Evolutionary conservation across 1,140 invertebrate genomes (phyloP).

Genomic region (Anthonomus grandis): DNA sequence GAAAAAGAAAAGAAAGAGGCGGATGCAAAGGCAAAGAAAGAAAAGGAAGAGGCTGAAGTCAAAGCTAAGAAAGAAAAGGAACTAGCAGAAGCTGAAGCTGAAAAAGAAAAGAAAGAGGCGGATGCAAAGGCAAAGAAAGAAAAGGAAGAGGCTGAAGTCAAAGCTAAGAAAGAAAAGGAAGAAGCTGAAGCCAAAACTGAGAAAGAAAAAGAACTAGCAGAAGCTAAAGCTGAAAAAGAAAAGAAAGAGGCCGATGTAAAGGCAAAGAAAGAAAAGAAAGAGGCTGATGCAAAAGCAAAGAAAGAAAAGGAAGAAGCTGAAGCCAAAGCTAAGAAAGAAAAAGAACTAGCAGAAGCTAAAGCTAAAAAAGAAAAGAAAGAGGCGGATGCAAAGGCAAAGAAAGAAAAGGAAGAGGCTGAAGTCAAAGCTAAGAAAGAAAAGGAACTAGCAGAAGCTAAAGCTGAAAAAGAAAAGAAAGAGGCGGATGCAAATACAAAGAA

Average conservation of each 20-base stretch:
- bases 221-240: slow-evolving; percentile 27
- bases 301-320: slow-evolving; percentile 25
- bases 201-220: slow-evolving; percentile 29
- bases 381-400: slow-evolving; percentile 33
- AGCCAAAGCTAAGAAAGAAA: slow-evolving; percentile 24
- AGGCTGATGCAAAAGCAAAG: slow-evolving; percentile 18
- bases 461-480: neutral
- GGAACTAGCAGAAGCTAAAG: slow-evolving; percentile 8
- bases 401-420: slow-evolving; percentile 20
- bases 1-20: slow-evolving; percentile 19
- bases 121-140: slow-evolving; percentile 29
- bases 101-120: slow-evolving; percentile 32
- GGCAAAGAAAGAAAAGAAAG: slow-evolving; percentile 29
- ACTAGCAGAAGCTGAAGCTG: slow-evolving; percentile 26
- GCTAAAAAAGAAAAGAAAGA: slow-evolving; percentile 23
- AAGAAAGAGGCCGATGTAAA: slow-evolving; percentile 26
- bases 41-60: neutral
- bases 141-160: slow-evolving; percentile 29
- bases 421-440: slow-evolving; percentile 1
- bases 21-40: slow-evolving; percentile 11
- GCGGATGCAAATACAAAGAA: slow-evolving; percentile 30
- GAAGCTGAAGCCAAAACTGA: slow-evolving; percentile 29
- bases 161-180: slow-evolving; percentile 32
- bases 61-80: slow-evolving; percentile 3
- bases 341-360: slow-evolving; percentile 24